phyloP scores from a whole-genome alignment of 2,113 vertebrate genomes.

The Otolemur garnettii region DNA sequence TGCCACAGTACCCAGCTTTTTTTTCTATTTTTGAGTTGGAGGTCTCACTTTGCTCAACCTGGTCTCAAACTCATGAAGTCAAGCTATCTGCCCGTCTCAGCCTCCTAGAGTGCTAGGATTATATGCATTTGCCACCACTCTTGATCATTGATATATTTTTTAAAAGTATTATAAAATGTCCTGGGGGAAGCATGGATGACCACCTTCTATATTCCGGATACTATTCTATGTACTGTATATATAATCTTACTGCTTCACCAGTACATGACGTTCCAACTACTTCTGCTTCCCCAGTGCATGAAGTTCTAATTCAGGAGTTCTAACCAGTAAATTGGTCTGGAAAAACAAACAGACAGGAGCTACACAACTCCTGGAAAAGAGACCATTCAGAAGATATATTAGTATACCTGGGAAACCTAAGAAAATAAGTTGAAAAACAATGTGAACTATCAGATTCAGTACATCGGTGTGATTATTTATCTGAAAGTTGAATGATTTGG shows the following conservation, averaged over 20 bases:
- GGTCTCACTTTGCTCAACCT: too few species aligned
- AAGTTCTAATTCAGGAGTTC: background rate
- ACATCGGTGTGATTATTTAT: too few species aligned
- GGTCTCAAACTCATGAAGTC: too few species aligned
- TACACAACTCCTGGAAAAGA: background rate
- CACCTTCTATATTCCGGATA: too few species aligned
- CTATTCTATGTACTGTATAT: fast-evolving
- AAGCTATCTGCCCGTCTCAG: too few species aligned
- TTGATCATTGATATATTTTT: background rate
- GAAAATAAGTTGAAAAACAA: background rate
- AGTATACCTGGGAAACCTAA: background rate
- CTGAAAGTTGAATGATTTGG: background rate
- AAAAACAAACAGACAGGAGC: background rate
- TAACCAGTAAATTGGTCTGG: background rate
- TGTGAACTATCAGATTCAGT: background rate
- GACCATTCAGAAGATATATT: background rate
- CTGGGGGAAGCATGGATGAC: background rate
- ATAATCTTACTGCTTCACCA: background rate
- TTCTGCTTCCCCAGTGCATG: too few species aligned
- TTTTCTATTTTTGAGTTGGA: too few species aligned
- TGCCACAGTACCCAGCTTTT: too few species aligned
- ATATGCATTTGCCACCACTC: too few species aligned
- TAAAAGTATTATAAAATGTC: background rate
- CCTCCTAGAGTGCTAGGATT: too few species aligned
- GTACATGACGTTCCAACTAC: too few species aligned